phyloP scores from a whole-genome alignment of 2,888 invertebrate genomes.

The Endotricha flammealis region DNA sequence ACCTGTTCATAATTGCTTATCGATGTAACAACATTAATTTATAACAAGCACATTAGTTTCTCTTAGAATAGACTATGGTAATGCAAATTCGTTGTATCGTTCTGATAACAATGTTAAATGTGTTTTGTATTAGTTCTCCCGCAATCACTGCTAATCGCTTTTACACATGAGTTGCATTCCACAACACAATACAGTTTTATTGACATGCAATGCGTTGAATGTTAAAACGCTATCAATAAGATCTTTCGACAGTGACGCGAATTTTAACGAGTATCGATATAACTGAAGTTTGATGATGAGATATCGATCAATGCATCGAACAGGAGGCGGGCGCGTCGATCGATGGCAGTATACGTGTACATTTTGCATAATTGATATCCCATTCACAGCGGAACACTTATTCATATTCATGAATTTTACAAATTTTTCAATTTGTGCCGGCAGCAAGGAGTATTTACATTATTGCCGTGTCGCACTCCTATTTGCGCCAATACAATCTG shows the following conservation, averaged over 20 bases:
- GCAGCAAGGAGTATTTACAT: slow-evolving; percentile 64
- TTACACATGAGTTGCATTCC: slow-evolving; percentile 6
- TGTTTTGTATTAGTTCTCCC: slow-evolving; percentile 15
- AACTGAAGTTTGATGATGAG: slow-evolving; percentile 1
- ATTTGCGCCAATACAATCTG: slow-evolving; percentile 57
- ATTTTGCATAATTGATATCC: slow-evolving; percentile 75
- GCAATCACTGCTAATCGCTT: slow-evolving; percentile 15
- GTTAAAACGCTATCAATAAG: background rate
- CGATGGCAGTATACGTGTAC: slow-evolving; percentile 61
- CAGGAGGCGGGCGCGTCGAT: slow-evolving; percentile 33
- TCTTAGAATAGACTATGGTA: background rate
- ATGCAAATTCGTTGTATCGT: background rate
- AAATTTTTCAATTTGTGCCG: slow-evolving; percentile 70
- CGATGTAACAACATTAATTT: slow-evolving; percentile 10
- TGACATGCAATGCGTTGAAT: slow-evolving; percentile 2
- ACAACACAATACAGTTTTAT: slow-evolving; percentile 1
- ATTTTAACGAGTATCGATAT: slow-evolving; percentile 7
- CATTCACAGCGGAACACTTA: slow-evolving; percentile 68
- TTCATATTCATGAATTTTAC: slow-evolving; percentile 76
- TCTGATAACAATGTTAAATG: background rate
- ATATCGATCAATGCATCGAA: slow-evolving; percentile 35
- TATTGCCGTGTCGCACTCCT: slow-evolving; percentile 54
- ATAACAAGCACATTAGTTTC: background rate
- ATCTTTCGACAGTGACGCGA: slow-evolving; percentile 3
- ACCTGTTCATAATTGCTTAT: background rate